phyloP scores from a whole-genome alignment of 2,113 vertebrate genomes.

The Thunnus thynnus region DNA sequence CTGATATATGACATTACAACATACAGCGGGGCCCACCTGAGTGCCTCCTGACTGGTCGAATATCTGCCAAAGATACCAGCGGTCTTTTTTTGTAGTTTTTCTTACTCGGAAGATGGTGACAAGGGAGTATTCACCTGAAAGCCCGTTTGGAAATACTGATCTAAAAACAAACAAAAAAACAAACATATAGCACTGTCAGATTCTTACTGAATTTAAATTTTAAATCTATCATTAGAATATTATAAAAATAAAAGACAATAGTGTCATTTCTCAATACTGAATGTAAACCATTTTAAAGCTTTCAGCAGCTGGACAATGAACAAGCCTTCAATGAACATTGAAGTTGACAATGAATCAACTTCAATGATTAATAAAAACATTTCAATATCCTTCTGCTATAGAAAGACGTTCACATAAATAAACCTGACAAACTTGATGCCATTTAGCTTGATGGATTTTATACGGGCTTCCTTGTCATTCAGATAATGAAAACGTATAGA shows the following conservation, averaged over 20 bases:
- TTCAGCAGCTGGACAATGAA: slow-evolving; percentile 51
- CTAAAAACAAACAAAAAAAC: slow-evolving; percentile 76
- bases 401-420: slow-evolving; percentile 66
- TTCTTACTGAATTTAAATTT: not conserved
- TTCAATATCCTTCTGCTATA: slow-evolving; percentile 54
- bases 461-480: slow-evolving; percentile 60
- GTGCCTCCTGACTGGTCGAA: slow-evolving; percentile 88
- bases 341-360: slow-evolving; percentile 37
- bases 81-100: slow-evolving; percentile 92
- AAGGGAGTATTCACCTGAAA: slow-evolving; percentile 92
- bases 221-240: not conserved
- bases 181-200: slow-evolving; percentile 11
- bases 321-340: not conserved
- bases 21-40: slow-evolving; percentile 83
- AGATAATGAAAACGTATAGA: slow-evolving; percentile 74
- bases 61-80: slow-evolving; percentile 96
- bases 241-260: slow-evolving; percentile 6
- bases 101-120: slow-evolving; percentile 90
- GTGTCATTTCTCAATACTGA: slow-evolving; percentile 30
- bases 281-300: slow-evolving; percentile 15
- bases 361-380: slow-evolving; percentile 72
- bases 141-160: slow-evolving; percentile 90
- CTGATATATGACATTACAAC: slow-evolving; percentile 1
- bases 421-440: slow-evolving; percentile 72
- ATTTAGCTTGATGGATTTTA: slow-evolving; percentile 72